These are phyloP conservation scores for Heliocidaris erythrogramma DNA, from an alignment of 35 echinoderm and acorn worm species.

Conservation along the genomic window DNA sequence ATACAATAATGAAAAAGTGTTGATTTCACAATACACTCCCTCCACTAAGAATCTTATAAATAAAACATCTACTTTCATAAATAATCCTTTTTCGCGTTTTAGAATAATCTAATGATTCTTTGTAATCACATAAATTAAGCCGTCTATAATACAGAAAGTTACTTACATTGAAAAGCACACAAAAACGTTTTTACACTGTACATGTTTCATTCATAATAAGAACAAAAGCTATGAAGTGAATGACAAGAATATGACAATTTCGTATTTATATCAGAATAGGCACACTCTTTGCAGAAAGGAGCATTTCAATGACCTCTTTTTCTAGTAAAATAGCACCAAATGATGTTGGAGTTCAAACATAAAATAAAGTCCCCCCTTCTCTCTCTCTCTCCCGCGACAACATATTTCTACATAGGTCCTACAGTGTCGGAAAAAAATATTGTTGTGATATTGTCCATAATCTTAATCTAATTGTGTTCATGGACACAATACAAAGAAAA, in stretches of 20 bases:
- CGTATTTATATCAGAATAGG: neutral
- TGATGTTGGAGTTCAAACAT: neutral
- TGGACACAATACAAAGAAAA: neutral
- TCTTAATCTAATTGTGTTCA: no score
- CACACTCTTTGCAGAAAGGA: neutral
- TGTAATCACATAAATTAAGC: neutral
- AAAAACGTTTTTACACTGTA: constrained; percentile 8
- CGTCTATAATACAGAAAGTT: neutral
- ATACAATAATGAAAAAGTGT: neutral
- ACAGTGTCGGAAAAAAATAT: no score
- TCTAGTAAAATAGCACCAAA: neutral
- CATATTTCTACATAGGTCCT: no score
- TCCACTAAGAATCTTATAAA: neutral
- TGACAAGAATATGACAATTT: neutral
- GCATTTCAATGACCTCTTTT: neutral
- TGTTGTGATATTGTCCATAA: no score
- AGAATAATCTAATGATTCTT: no score
- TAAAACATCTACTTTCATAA: constrained; percentile 19
- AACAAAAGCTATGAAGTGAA: neutral
- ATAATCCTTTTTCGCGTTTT: neutral
- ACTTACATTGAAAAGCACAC: constrained; percentile 9
- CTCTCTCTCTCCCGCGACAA: neutral
- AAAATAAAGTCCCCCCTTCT: neutral
- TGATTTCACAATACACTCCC: neutral
- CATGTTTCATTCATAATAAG: neutral